Base-by-base conservation (phyloP, 2,113 vertebrate genomes). In the Chauna torquata region DNA sequence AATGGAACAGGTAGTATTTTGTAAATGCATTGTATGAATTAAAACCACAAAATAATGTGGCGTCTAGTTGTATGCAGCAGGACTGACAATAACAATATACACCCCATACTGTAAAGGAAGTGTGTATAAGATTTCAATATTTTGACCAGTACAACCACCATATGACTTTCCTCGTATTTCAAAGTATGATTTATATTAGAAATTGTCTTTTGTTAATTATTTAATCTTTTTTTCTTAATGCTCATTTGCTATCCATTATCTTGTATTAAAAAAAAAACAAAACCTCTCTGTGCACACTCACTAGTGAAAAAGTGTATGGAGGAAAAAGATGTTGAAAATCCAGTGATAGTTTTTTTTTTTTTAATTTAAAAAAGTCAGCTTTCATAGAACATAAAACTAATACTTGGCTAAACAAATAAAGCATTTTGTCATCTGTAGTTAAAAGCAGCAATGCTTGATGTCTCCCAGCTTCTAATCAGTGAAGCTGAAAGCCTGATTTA, bases 191-290 rank as follows among this genome's bases (percentile, higher is more conserved):
- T 82, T 92, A 49, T n/a, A 78, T 40, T 64, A 28, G 5, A 64
- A 40, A 64, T 28, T 27, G 27, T 40, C 10, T 64, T 64, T 62
- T 38, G 16, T 62, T 62, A 38, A 62, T 11, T 62, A 17, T 25
- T 8, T 62, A 20, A 34, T 16, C 32, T 27, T 78, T 75, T 68
- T 52, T 65, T 17, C 12, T 57, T 91, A 68, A 54, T 65, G 14
- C 22, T 96, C 20, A 34, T 36, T 79, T 79, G 16, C 28, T 70
- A 55, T 36, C 23, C 23, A 52, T 81, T 19, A 75, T 76, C 38
- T 79, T 0, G 0, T 57, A 19, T 44, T 61, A 1, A 3, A 65
- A 90, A 66, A 87, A 28, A 19, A 70, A 44, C 27, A 32, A 52
- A 49, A 62, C 45, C 16, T 58, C 23, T 62, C 28, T 87, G 23